These are phyloP conservation scores for Drosophila percnosoma DNA, from an alignment of 2,888 invertebrate species.

Conservation along the genomic window DNA sequence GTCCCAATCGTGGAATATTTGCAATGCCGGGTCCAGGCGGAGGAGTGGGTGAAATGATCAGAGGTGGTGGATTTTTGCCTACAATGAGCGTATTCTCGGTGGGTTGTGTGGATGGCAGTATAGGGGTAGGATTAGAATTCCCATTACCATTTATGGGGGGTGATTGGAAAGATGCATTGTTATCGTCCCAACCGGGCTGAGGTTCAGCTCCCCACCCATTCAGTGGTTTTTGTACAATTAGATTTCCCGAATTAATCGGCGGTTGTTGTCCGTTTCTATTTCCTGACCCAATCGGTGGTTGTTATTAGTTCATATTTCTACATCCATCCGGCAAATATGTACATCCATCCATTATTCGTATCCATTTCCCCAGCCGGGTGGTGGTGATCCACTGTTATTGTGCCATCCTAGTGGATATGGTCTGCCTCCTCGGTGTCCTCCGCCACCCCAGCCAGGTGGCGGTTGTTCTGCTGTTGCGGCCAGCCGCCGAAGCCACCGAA, in stretches of 20 bases:
- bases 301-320: not conserved
- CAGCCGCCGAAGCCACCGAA: conserved; percentile 9
- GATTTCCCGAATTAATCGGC: not conserved
- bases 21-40: conserved; percentile 10
- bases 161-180: conserved; percentile 2
- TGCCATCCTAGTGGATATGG: conserved; percentile 4
- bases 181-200: conserved; percentile 10
- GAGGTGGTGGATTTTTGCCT: conserved; percentile 40
- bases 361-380: conserved; percentile 20
- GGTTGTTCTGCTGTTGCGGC: conserved; percentile 21
- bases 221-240: conserved; percentile 17
- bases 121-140: conserved; percentile 12
- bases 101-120: conserved; percentile 27
- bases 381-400: conserved; percentile 3
- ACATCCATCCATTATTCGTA: not conserved
- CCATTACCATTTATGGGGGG: conserved; percentile 17
- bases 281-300: not conserved
- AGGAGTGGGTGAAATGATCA: conserved; percentile 42
- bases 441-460: conserved; percentile 19
- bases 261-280: conserved; percentile 5
- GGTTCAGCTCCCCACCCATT: conserved; percentile 27
- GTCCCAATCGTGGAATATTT: conserved; percentile 54
- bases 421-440: conserved; percentile 14
- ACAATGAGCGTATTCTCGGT: conserved; percentile 29
- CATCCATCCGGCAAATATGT: not conserved